Conservation (phyloP, 2,113 vertebrate genomes). For the Tor tambroides region DNA sequence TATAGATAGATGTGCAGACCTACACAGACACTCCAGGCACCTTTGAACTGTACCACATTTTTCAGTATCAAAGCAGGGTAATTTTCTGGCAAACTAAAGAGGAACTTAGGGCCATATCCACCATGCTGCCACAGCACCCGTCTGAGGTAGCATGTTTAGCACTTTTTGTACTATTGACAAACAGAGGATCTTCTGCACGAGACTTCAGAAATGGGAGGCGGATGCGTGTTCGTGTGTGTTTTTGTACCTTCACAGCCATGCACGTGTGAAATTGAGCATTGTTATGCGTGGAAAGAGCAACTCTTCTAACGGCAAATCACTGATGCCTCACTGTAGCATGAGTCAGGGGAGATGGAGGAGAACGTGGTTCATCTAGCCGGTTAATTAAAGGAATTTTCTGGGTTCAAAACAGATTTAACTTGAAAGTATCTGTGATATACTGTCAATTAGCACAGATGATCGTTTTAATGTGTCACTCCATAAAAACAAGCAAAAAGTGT, state of each 20-base stretch:
- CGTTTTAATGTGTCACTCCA: background rate
- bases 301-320: conserved; percentile 25
- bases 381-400: background rate
- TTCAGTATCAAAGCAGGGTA: conserved; percentile 77
- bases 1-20: conserved; percentile 4
- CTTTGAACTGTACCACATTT: conserved; percentile 73
- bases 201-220: conserved; percentile 28
- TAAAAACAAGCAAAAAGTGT: background rate
- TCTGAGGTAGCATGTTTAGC: conserved; percentile 60
- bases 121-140: conserved; percentile 54
- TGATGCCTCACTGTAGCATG: conserved; percentile 43
- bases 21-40: conserved; percentile 63
- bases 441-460: background rate
- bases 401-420: no score
- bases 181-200: conserved; percentile 53
- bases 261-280: conserved; percentile 55
- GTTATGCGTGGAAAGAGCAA: conserved; percentile 34
- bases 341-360: background rate
- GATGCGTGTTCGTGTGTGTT: conserved; percentile 56
- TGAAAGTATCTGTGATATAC: no score
- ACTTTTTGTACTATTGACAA: conserved; percentile 68
- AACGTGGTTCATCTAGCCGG: background rate
- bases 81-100: conserved; percentile 74
- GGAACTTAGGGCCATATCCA: conserved; percentile 82
- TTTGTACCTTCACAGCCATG: conserved; percentile 57